Percentiles rank a stretch among this genome's conserved stretches.
These are phyloP conservation scores for Crenuchus spilurus DNA, from an alignment of 2,797 vertebrate species.

Conservation along the genomic window DNA sequence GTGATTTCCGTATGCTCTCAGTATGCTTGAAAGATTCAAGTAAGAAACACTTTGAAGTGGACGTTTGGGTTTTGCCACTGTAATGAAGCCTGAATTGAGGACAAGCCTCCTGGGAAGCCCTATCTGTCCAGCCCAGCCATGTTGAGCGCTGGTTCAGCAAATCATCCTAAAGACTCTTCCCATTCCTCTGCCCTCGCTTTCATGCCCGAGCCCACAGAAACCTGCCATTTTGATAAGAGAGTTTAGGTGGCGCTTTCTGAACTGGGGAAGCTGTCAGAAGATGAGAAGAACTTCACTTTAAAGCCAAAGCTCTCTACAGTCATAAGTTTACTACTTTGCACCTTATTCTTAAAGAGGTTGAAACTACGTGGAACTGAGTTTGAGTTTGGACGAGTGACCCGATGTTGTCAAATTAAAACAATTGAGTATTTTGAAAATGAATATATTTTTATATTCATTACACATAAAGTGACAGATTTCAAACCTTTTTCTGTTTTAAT, in stretches of 20 bases:
- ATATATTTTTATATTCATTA: no score
- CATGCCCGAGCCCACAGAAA: neutral
- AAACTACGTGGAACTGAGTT: no score
- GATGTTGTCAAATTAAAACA: no score
- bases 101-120: neutral
- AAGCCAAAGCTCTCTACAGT: neutral
- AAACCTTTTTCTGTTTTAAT: no score
- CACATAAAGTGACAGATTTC: no score
- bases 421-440: no score
- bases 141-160: neutral
- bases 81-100: neutral
- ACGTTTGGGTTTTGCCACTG: neutral
- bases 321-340: neutral
- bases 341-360: no score
- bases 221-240: neutral
- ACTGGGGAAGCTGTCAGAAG: no score
- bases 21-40: no score
- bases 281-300: neutral
- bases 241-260: neutral
- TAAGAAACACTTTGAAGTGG: neutral
- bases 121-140: constrained; percentile 4
- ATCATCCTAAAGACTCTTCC: neutral
- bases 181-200: neutral
- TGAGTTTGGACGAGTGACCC: no score
- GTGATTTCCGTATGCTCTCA: neutral